Base-by-base conservation (phyloP, 2,888 invertebrate species). In the Oxystoma pomonae region DNA sequence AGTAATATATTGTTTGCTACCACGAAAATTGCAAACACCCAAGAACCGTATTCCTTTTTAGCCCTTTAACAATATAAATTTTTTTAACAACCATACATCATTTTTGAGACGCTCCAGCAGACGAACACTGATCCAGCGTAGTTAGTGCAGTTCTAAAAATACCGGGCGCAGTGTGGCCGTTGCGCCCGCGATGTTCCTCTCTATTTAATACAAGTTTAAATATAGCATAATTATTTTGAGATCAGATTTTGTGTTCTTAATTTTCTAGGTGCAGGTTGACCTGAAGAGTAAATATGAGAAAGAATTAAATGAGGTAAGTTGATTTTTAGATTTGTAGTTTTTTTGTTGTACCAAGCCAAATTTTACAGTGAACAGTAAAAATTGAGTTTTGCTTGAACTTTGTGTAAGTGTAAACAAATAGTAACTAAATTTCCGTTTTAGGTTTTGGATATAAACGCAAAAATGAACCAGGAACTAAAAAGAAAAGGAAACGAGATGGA, bases 401-500 rank as follows among this genome's bases (percentile, higher is more conserved):
- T n/a, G n/a, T n/a, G n/a, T n/a, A n/a, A n/a, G n/a, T n/a, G n/a
- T n/a, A n/a, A n/a, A n/a, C n/a, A n/a, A n/a, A n/a, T n/a, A n/a
- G n/a, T n/a, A n/a, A n/a, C n/a, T n/a, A n/a, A 35, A 35, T 35
- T 35, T 35, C 12, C 12, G 35, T 35, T 35, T 35, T 35, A 35
- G 35, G 35, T 35, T 3, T 35, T 35, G 12, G 35, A 35, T 35
- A 58, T 22, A 5, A 62, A 60, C 56, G 62, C 58, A 20, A 72
- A 72, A 16, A 67, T 76, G 63, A 68, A 70, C 19, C 57, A 63
- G 2, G 76, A 76, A 59, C 68, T 70, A 66, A 61, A 69, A 52
- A 49, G 71, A 67, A 65, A 69, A 70, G 61, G 72, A 67, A 64
- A 68, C 22, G 77, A 76, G 67, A 71, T 77, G 1, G 64, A 68